Base-by-base conservation (phyloP, 2,888 invertebrate genomes). In the Bembecia ichneumoniformis region DNA sequence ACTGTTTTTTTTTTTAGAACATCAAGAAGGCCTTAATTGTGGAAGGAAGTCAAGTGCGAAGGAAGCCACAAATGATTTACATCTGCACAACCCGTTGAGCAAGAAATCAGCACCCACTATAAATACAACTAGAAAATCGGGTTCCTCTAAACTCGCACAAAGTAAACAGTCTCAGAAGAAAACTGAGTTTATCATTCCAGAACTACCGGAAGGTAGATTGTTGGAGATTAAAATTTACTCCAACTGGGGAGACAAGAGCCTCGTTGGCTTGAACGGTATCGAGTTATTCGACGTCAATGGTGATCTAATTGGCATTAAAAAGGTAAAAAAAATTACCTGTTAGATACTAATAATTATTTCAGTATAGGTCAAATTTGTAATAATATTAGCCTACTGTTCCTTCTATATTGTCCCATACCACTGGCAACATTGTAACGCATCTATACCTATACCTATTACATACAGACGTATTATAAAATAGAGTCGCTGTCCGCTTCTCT, bases 161-260 rank as follows among this genome's bases (percentile, higher is more conserved):
- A 63, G 49, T 47, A 74, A 67, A 53, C 58, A 53, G 48, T 52
- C 56, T 7, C 63, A 64, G 28, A 76, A 54, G 4, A 78, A 71
- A 52, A 73, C 60, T 50, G 89, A 90, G 60, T 94, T 94, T 70
- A 83, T 92, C 43, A 94, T 95, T 54, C 95, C 94, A 0, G 93
- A 94, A 73, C 77, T 94, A 58, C 95, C 94, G 0, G 78, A 77
- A 54, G 95, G 94, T n/a, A 79, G 87, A 60, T 74, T 89, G 49
- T 66, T 95, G 61, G 88, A 89, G 55, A 79, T 95, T 49, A 91
- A 92, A 69, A 93, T 95, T 56, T 78, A 89, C 51, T 89, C 88
- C 14, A 93, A 94, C 34, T 95, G 95, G 95, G 95, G 94, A 7
- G 95, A 95, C 68, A 90, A 90, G 58, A 91, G 93, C 74, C 91